Evolutionary conservation across 2,888 invertebrate genomes (phyloP), one percentile per base, ranked within the genome.

Genomic region (Carpatolechia fugitivella): DNA sequence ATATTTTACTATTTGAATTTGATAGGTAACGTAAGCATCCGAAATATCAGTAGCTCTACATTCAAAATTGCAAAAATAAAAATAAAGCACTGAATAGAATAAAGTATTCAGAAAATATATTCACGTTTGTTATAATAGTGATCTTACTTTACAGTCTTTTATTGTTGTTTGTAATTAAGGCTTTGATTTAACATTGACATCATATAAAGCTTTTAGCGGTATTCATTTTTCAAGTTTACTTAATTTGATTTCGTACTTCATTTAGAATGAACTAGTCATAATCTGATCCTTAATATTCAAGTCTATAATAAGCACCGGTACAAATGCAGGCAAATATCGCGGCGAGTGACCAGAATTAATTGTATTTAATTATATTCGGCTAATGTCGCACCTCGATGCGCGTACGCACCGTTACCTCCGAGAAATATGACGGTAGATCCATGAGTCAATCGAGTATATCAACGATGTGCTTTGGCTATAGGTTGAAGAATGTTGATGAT

Each of bases 231-330:
- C n/a, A n/a, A n/a, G n/a, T n/a, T n/a, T n/a, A n/a, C n/a, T n/a
- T n/a, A n/a, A n/a, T n/a, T n/a, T n/a, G n/a, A 35, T 11, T 35
- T 11, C n/a, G 35, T 13, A 14, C 1, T 14, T 11, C 1, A 35
- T 35, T 49, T 35, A 20, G 20, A 18, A 18, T 20, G 51, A 29
- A 20, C 3, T 0, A 10, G 3, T n/a, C 24, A 40, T 13, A 8
- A 13, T 38, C 52, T 52, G 41, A 33, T 41, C 52, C 52, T 52
- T 52, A 52, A 52, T 24, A 40, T 40, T 30, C 52, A 52, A 30
- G 31, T 52, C 40, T 52, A 72, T 75, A 77, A 72, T 65, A 68
- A 69, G 70, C 66, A 61, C 56, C 67, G 66, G 70, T 69, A 66
- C 65, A 66, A 57, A 56, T 51, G 56, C 52, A 54, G 38, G 52